Evolutionary conservation across 2,888 invertebrate genomes (phyloP), one percentile per base, ranked within the genome.

Genomic region (Athalia rosae): DNA sequence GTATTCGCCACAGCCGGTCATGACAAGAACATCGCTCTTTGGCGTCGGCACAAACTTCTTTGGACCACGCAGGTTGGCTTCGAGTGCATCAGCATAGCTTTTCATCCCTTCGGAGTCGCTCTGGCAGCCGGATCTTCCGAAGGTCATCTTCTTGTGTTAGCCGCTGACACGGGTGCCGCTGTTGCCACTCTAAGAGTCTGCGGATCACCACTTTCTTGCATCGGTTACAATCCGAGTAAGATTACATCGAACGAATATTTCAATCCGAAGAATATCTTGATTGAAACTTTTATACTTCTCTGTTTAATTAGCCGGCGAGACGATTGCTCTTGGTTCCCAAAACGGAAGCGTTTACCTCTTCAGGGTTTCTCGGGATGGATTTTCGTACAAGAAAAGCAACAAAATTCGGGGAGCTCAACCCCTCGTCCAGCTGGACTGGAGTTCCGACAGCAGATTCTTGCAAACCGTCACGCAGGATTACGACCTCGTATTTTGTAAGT

Each of bases 381-480:
- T 96, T 88, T 95, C 96, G 0, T 97, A 97, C 89, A 96, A 96
- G 87, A 96, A 97, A 87, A 95, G 95, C 11, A 96, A 96, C 87
- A 97, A 96, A 90, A 96, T 97, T 79, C 92, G 96, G 13, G 97
- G 97, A 0, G 94, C 95, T 0, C 97, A 97, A 86, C 95, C 96
- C 0, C 91, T 98, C 4, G 94, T 95, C 79, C 96, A 97, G 85
- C 90, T 98, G 76, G 98, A 98, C 88, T 98, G 97, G 97, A 97
- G 97, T 88, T 93, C 95, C 59, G 97, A 98, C 87, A 96, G 97
- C 77, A 95, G 94, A 87, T 96, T 94, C 87, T 91, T 98, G 78
- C 97, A 97, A 91, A 96, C 97, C 0, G 96, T 96, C 76, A 96
- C 97, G 13, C 95, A 96, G 78, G 97, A 98, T 88, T 97, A 96